Evolutionary conservation across 1,140 invertebrate species (phyloP).

Genomic region (Drosophila nebulosa): DNA sequence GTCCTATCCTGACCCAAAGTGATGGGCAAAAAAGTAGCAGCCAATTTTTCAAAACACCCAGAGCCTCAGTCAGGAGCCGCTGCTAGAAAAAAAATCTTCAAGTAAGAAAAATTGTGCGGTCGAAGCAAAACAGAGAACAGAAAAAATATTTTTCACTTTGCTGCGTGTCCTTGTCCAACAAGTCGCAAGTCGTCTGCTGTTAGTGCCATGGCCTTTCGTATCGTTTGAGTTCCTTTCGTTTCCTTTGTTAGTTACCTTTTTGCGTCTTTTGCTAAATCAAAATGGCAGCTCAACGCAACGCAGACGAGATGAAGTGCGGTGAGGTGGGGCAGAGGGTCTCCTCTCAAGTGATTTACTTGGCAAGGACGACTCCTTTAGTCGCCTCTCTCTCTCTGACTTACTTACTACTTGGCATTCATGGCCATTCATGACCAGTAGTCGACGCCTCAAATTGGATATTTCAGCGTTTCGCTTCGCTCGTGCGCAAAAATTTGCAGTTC

Average conservation of each 20-base stretch:
- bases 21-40: conserved; percentile 58
- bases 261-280: conserved; percentile 72
- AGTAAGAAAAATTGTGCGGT: conserved; percentile 77
- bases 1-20: conserved; percentile 14
- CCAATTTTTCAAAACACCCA: conserved; percentile 72
- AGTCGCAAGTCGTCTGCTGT: conserved; percentile 31
- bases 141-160: conserved; percentile 34
- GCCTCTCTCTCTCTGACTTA: conserved; percentile 29
- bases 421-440: conserved; percentile 31
- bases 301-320: neutral
- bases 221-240: neutral
- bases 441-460: conserved; percentile 62
- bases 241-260: conserved; percentile 72
- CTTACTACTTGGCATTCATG: conserved; percentile 69
- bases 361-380: conserved; percentile 67
- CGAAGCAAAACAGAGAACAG: conserved; percentile 52
- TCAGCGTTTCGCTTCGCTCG: conserved; percentile 61
- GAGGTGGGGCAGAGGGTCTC: conserved; percentile 17
- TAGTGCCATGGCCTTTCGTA: conserved; percentile 28
- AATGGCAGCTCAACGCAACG: conserved; percentile 59
- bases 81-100: conserved; percentile 28
- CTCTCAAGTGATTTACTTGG: conserved; percentile 73
- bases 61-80: conserved; percentile 13
- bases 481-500: conserved; percentile 72
- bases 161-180: conserved; percentile 9